Evolutionary conservation across 2,888 invertebrate genomes (phyloP).

Genomic region (Cephus nigrinus): DNA sequence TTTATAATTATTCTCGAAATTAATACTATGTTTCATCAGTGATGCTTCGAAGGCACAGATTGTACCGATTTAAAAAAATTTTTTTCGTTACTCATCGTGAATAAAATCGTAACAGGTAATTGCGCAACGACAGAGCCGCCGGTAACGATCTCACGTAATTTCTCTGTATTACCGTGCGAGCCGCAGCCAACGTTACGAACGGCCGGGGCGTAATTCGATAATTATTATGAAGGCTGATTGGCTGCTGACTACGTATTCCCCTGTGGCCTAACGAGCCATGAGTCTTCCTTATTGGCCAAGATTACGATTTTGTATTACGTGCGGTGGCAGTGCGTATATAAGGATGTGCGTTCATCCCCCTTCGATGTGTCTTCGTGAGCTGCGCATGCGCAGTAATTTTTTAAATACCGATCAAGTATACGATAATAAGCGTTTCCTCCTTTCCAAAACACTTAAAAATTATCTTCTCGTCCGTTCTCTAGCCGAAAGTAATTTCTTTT

Average conservation of each 20-base stretch:
- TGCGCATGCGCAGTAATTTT: background rate
- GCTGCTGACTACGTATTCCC: conserved; percentile 16
- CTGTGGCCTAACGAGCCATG: conserved; percentile 11
- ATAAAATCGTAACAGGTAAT: too few species aligned
- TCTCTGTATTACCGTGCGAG: too few species aligned
- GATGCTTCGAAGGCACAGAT: too few species aligned
- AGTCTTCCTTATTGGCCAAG: conserved; percentile 24
- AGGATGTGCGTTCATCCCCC: background rate
- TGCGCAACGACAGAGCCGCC: too few species aligned
- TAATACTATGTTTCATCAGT: too few species aligned
- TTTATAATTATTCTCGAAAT: too few species aligned
- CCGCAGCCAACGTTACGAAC: background rate
- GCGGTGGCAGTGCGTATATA: background rate
- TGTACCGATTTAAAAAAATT: too few species aligned
- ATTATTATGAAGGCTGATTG: conserved; percentile 30
- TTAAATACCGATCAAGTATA: too few species aligned
- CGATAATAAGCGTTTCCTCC: background rate
- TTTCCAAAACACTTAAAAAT: background rate
- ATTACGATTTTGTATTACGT: conserved; percentile 18
- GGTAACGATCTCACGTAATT: too few species aligned
- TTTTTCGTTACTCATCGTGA: too few species aligned
- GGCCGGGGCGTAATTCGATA: conserved; percentile 16
- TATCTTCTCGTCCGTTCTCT: too few species aligned
- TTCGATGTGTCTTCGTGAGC: background rate
- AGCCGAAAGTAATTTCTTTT: too few species aligned